phyloP scores from a whole-genome alignment of 1,140 invertebrate genomes.

The Venustaconcha ellipsiformis region DNA sequence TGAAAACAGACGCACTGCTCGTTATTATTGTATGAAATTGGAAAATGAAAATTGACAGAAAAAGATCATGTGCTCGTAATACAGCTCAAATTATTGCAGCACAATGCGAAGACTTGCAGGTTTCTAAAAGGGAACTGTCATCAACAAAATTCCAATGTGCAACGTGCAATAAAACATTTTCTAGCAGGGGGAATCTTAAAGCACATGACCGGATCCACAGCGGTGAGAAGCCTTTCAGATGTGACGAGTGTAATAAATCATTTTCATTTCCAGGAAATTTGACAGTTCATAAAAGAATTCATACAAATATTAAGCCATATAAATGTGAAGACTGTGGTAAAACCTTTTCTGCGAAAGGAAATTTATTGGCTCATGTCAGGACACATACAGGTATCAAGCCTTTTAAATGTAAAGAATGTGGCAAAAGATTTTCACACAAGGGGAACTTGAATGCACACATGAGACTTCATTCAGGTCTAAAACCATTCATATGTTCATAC shows the following conservation, averaged over 20 bases:
- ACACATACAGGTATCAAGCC: slow-evolving; percentile 10
- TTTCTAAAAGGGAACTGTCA: too few relatives aligned
- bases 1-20: too few relatives aligned
- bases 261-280: slow-evolving; percentile 8
- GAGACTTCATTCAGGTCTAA: not conserved
- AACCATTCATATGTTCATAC: not conserved
- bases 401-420: slow-evolving; percentile 5
- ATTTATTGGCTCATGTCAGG: slow-evolving; percentile 10
- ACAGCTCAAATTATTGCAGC: too few relatives aligned
- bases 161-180: slow-evolving; percentile 74
- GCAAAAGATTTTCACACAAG: slow-evolving; percentile 2
- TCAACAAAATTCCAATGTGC: slow-evolving; percentile 79
- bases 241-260: slow-evolving; percentile 16
- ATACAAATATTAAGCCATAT: slow-evolving; percentile 19
- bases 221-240: slow-evolving; percentile 9
- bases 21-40: too few relatives aligned
- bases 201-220: slow-evolving; percentile 23
- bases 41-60: too few relatives aligned
- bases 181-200: slow-evolving; percentile 13
- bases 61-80: too few relatives aligned
- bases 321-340: slow-evolving; percentile 22
- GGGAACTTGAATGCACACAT: slow-evolving; percentile 1
- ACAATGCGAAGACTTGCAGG: too few relatives aligned
- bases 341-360: slow-evolving; percentile 10
- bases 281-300: slow-evolving; percentile 15